Base-by-base conservation (phyloP, 2,888 invertebrate genomes). In the Pseudococcus viburni region DNA sequence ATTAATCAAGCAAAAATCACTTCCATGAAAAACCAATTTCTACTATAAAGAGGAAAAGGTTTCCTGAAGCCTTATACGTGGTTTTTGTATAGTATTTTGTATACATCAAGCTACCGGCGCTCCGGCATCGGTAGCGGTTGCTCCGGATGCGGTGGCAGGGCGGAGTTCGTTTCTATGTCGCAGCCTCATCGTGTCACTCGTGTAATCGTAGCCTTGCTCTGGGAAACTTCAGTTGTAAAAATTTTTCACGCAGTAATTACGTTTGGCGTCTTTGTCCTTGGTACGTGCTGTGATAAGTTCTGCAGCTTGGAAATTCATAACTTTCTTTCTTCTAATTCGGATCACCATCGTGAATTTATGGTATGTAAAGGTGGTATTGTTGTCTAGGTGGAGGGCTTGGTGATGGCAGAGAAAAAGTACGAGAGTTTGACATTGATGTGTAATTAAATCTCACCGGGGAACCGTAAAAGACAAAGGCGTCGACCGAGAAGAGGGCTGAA, bases 1-100 rank as follows among this genome's bases (percentile, higher is more conserved):
- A 85, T 85, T 85, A 85, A 85, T 85, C 85, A 59, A 51, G 51
- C 85, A 55, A 85, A 85, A 85, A 85, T 85, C 85, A 85, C 85
- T 85, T 85, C 84, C 85, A 55, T 59, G 55, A 85, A 85, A 85
- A 85, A 85, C 85, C 59, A 85, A 85, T 85, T 85, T 85, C 39
- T 77, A 77, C 77, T 42, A 77, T 42, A 77, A 77, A 77, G 77
- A 77, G 77, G 12, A 77, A 77, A 77, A 77, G 77, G 77, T 77
- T 77, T 77, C 77, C 68, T 42, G 77, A 77, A 77, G 77, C 77
- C 77, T 77, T 77, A 77, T 77, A 77, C 39, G 77, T 77, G 68
- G 68, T 68, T 42, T 77, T 77, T 77, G 77, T 77, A n/a, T 77
- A 77, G 77, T 77, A 77, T 77, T 77, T 33, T 77, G 42, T 77